Conservation (phyloP, 64 coral and sea anemone genomes). For the Porites lutea region DNA sequence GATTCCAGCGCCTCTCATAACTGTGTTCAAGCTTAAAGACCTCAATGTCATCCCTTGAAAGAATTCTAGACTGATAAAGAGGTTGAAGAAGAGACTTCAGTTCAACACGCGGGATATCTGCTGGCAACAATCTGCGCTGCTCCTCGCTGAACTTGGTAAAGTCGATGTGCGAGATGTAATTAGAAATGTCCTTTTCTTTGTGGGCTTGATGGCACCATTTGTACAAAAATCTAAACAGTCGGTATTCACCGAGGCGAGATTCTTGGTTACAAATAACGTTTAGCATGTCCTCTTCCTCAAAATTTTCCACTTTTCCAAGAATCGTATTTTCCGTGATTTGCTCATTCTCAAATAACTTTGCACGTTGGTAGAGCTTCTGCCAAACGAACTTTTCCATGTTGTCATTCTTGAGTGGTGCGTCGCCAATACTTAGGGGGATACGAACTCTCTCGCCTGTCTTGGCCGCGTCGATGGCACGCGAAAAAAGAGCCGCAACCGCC, state of each 20-base stretch:
- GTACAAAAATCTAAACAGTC: conserved; percentile 73
- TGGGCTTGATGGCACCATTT: conserved; percentile 68
- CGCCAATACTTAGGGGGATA: conserved; percentile 24
- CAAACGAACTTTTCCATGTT: conserved; percentile 68
- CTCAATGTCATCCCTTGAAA: conserved; percentile 66
- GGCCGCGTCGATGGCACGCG: conserved; percentile 85
- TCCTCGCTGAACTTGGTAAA: conserved; percentile 61
- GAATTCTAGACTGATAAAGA: conserved; percentile 72
- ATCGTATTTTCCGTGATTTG: conserved; percentile 21
- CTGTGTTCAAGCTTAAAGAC: conserved; percentile 38
- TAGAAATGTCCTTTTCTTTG: conserved; percentile 47
- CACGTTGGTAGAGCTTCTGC: conserved; percentile 70
- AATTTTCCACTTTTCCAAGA: conserved; percentile 15
- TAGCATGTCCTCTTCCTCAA: conserved; percentile 66
- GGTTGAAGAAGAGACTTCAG: conserved; percentile 54
- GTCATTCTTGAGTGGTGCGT: conserved; percentile 22
- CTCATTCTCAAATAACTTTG: conserved; percentile 66
- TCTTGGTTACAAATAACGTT: conserved; percentile 50
- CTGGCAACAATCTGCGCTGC: conserved; percentile 41
- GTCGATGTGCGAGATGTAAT: conserved; percentile 55
- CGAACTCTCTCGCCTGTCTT: conserved; percentile 82
- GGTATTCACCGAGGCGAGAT: conserved; percentile 80
- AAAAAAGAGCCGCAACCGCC: conserved; percentile 71
- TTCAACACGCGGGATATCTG: conserved; percentile 46
- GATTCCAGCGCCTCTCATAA: conserved; percentile 20